These are phyloP conservation scores for Teleogryllus oceanicus DNA, from an alignment of 2,888 invertebrate genomes.

Conservation along the genomic window DNA sequence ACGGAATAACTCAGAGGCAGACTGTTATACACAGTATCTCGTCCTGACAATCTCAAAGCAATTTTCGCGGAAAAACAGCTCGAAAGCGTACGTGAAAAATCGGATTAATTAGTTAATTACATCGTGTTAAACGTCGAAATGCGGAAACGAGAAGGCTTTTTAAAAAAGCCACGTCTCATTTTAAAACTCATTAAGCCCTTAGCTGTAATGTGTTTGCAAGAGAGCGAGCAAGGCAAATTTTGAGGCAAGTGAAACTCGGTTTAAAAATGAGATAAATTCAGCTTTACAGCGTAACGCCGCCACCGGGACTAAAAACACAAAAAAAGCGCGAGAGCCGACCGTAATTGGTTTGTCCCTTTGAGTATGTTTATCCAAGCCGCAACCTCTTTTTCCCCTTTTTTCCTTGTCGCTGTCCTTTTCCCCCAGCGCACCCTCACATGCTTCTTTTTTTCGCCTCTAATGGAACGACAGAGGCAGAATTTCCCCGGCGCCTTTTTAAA, in stretches of 20 bases:
- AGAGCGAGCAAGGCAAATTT: not conserved
- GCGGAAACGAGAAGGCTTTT: not conserved
- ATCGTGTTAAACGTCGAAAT: not conserved
- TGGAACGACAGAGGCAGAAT: conserved; percentile 20
- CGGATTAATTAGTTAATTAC: not conserved
- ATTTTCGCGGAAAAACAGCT: not conserved
- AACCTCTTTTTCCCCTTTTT: conserved; percentile 11
- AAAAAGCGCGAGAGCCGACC: not conserved
- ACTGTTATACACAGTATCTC: too few species aligned
- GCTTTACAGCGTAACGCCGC: conserved; percentile 6
- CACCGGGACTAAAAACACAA: not conserved
- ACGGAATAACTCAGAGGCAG: too few species aligned
- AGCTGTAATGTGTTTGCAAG: conserved; percentile 1
- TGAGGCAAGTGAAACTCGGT: not conserved
- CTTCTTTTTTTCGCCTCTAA: conserved; percentile 21
- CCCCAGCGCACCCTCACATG: conserved; percentile 2
- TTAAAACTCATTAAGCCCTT: conserved; percentile 18
- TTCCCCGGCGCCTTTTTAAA: conserved; percentile 19
- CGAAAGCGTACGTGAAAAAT: conserved; percentile 1
- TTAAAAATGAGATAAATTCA: conserved; percentile 18
- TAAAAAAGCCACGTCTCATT: not conserved
- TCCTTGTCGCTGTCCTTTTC: conserved; percentile 3
- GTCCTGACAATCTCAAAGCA: not conserved
- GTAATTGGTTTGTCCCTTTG: conserved; percentile 12
- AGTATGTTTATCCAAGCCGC: not conserved